Base-by-base conservation (phyloP, 2,113 vertebrate genomes). In the Ursus arctos region DNA sequence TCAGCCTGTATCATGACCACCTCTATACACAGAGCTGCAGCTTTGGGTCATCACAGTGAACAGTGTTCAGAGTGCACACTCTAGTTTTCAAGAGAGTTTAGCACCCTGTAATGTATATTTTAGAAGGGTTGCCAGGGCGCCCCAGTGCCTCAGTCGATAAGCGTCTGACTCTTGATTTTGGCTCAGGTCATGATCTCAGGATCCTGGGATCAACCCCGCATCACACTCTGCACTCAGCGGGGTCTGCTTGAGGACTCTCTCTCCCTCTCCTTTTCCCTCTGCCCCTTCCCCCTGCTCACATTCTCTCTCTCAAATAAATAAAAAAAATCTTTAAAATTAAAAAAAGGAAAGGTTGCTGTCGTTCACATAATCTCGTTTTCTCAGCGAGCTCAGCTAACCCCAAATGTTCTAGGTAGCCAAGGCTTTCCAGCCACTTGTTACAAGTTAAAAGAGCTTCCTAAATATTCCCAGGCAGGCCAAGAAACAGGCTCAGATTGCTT, bases 341-440 rank as follows among this genome's bases (percentile, higher is more conserved):
- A 33, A 33, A 67, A 67, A 67, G 65, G 31, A 18, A 69, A 69
- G 33, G 33, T 18, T 69, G 33, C 33, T 69, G 7, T 69, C 33
- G 6, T 55, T 97, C 26, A 74, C 51, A 7, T 59, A 31, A 74
- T 83, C 26, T 83, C 76, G 13, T 47, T n/a, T 96, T 88, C 91
- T 94, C n/a, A 22, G 53, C 69, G 76, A 91, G 63, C 16, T 69
- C 59, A 24, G 57, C 47, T 36, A 31, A 31, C 65, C 81, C 36
- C 12, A 71, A 79, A 40, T 72, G 21, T 95, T 91, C 47, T 36
- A 96, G 63, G 59, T 40, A 84, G 59, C 77, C 49, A 49, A 47
- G 12, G 31, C 85, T 72, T 86, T 93, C 26, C 77, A 95, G 33
- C 81, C 88, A 43, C 67, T 88, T 94, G 59, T 87, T 79, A 36